These are phyloP conservation scores for Chloromyia formosa DNA, from an alignment of 2,888 invertebrate species.

Conservation along the genomic window DNA sequence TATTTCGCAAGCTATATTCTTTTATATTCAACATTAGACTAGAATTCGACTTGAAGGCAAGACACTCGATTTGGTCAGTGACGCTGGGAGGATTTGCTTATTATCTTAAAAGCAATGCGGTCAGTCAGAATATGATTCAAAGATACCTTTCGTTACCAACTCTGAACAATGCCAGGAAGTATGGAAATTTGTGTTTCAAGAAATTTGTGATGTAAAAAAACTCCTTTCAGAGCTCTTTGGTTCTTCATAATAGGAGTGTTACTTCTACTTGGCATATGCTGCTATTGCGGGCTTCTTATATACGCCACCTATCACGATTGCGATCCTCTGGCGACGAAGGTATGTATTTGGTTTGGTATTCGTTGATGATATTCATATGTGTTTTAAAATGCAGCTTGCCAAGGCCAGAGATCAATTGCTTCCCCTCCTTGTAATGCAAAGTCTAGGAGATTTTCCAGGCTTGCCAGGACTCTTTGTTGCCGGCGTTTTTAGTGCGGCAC, in stretches of 20 bases:
- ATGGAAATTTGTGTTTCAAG: slow-evolving; percentile 42
- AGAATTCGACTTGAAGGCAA: slow-evolving; percentile 72
- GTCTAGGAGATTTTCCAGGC: slow-evolving; percentile 79
- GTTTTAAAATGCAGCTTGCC: slow-evolving; percentile 66
- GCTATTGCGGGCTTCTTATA: slow-evolving; percentile 85
- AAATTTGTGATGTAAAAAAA: not conserved
- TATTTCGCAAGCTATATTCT: not conserved
- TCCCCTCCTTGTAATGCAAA: slow-evolving; percentile 85
- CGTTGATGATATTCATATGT: not conserved
- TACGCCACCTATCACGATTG: slow-evolving; percentile 86
- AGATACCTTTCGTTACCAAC: slow-evolving; percentile 75
- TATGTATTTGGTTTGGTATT: slow-evolving; percentile 55
- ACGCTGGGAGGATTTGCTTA: slow-evolving; percentile 75
- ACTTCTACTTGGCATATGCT: slow-evolving; percentile 78
- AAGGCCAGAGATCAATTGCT: slow-evolving; percentile 80
- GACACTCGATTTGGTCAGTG: slow-evolving; percentile 80
- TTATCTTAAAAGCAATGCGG: slow-evolving; percentile 77
- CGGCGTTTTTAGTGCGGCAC: slow-evolving; percentile 89
- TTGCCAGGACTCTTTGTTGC: slow-evolving; percentile 89
- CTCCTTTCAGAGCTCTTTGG: slow-evolving; percentile 64
- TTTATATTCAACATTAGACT: slow-evolving; percentile 61
- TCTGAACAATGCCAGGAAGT: slow-evolving; percentile 71
- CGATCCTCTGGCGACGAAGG: slow-evolving; percentile 81
- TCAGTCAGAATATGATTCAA: slow-evolving; percentile 84
- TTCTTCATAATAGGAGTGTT: slow-evolving; percentile 82